Base-by-base conservation (phyloP, 2,113 vertebrate species). In the Fukomys damarensis region DNA sequence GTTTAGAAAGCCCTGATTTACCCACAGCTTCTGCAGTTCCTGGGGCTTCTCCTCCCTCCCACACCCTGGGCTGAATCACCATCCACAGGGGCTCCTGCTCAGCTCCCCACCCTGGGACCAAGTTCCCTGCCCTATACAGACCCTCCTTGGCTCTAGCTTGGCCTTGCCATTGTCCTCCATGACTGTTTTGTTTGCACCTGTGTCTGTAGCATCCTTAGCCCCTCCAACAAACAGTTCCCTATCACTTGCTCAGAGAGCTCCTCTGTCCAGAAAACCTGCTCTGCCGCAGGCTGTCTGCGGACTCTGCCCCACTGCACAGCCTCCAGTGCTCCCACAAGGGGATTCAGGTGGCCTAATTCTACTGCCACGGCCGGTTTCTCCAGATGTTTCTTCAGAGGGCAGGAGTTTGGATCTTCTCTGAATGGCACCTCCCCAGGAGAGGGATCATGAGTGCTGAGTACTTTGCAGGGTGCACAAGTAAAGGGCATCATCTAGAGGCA, bases 251-350 rank as follows among this genome's bases (percentile, higher is more conserved):
- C 3, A n/a, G 38, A 82, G 52, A 49, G 43, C 38, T 16, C 11
- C 26, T 46, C 52, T 82, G 30, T 65, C 38, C 38, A 26, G n/a
- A 26, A 46, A 28, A 65, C n/a, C 89, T 70, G 14, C 70, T n/a
- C 70, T 35, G 74, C 12, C 17, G 10, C 16, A 19, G 22, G 46
- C n/a, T 6, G 5, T 24, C 66, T 59, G 61, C 32, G 13, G 59
- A 26, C 52, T 11, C 52, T 28, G 49, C 32, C 66, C 89, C 26
- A 2, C 0, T 14, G 9, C 30, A 4, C 28, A 7, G 4, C 14
- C 30, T 54, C 41, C 22, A 12, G 0, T 13, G 26, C 4, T 6
- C 22, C 84, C 17, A 2, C 4, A 0, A 11, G 1, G 38, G n/a
- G 11, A 2, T 46, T 63, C 19, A 0, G 1, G 16, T 2, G 38